phyloP scores from a whole-genome alignment of 2,113 vertebrate genomes.

The Podarcis muralis region DNA sequence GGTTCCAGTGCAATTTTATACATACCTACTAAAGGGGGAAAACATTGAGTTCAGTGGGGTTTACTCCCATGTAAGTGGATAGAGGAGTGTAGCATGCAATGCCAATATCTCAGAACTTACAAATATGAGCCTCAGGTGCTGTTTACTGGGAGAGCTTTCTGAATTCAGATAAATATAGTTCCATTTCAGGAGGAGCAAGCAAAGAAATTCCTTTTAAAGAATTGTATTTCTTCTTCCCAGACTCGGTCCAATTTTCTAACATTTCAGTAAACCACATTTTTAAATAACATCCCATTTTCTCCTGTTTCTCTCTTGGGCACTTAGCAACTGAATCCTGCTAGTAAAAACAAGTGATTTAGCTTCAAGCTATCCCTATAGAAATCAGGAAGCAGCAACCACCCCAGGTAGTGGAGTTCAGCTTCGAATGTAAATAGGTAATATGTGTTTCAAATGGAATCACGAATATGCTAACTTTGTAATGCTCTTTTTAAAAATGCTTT shows the following conservation, averaged over 20 bases:
- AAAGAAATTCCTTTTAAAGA: constrained; percentile 5
- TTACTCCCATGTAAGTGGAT: no score
- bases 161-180: not conserved
- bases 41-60: no score
- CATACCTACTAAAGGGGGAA: no score
- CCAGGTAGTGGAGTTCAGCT: not conserved
- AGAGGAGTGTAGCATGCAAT: not conserved
- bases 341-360: not conserved
- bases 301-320: not conserved
- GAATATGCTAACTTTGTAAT: constrained; percentile 14
- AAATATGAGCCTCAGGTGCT: not conserved
- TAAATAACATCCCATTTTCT: constrained; percentile 26
- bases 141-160: not conserved
- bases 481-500: not conserved
- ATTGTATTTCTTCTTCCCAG: not conserved
- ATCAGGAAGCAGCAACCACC: not conserved
- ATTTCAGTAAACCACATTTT: constrained; percentile 31
- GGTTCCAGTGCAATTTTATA: no score
- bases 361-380: constrained; percentile 4
- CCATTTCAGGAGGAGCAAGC: not conserved
- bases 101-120: not conserved
- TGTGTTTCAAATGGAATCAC: not conserved
- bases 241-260: not conserved
- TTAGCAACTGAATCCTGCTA: constrained; percentile 13
- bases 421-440: not conserved